Evolutionary conservation across 2,113 vertebrate genomes (phyloP).

Genomic region (Gymnarchus niloticus): DNA sequence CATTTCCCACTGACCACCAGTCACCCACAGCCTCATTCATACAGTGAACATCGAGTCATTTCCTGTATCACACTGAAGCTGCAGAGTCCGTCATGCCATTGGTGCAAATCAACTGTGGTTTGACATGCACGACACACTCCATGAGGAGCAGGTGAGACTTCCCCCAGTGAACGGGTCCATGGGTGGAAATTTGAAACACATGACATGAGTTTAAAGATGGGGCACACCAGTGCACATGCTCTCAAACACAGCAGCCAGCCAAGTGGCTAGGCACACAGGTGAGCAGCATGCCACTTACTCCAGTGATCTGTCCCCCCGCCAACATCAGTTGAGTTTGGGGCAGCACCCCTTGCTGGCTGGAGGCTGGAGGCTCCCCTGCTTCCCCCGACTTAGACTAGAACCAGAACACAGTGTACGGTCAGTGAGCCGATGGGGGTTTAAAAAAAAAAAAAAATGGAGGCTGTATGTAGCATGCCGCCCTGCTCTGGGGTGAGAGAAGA

Average conservation of each 20-base stretch:
- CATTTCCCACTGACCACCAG: neutral
- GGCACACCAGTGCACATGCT: neutral
- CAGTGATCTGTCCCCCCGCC: slow-evolving; percentile 92
- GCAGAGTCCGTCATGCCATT: neutral
- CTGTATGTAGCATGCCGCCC: neutral
- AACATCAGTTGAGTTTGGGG: slow-evolving; percentile 95
- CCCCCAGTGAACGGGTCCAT: neutral
- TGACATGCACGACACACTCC: neutral
- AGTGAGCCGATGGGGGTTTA: slow-evolving; percentile 29
- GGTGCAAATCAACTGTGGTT: neutral
- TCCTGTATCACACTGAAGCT: neutral
- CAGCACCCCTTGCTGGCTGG: slow-evolving; percentile 84
- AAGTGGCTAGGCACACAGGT: slow-evolving; percentile 28
- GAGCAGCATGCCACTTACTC: slow-evolving; percentile 74
- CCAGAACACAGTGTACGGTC: slow-evolving; percentile 50
- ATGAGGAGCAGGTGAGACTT: slow-evolving; percentile 8
- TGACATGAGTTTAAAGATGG: neutral
- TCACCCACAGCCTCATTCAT: too few relatives aligned
- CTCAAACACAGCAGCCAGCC: neutral
- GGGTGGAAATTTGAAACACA: neutral
- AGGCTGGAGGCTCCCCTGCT: slow-evolving; percentile 77
- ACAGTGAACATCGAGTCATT: too few relatives aligned
- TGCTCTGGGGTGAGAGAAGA: neutral
- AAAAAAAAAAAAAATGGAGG: neutral
- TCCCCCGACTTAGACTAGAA: slow-evolving; percentile 88